Conservation (phyloP, 2,113 vertebrate species). For the Pachypanchax playfairii region DNA sequence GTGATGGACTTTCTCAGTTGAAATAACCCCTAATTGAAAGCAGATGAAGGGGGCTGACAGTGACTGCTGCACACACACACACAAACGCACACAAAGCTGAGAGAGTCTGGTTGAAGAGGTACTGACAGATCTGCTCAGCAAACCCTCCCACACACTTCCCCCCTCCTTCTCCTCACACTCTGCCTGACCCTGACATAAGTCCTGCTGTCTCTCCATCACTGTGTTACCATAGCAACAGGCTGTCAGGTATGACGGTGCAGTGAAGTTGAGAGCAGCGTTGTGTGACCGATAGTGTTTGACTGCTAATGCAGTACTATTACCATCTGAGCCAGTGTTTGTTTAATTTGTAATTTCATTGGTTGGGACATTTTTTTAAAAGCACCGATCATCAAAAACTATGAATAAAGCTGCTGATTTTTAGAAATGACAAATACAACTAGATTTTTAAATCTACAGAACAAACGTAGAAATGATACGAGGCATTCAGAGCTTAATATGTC, state of each 20-base stretch:
- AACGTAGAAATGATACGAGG: no score
- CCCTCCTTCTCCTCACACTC: conserved; percentile 66
- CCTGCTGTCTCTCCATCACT: conserved; percentile 68
- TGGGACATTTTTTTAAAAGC: no score
- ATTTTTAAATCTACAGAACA: no score
- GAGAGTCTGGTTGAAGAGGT: conserved; percentile 54
- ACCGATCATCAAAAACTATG: no score
- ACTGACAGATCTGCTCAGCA: conserved; percentile 68
- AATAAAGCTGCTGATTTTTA: no score
- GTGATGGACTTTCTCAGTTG: conserved; percentile 41
- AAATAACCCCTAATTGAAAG: conserved; percentile 66
- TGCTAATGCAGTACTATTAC: neutral
- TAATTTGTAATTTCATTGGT: no score
- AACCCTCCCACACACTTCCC: conserved; percentile 34
- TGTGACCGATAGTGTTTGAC: conserved; percentile 14
- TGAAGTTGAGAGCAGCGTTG: conserved; percentile 31
- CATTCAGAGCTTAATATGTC: no score
- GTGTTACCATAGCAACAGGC: conserved; percentile 61
- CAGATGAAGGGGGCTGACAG: conserved; percentile 51
- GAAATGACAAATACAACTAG: no score
- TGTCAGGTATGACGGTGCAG: conserved; percentile 34
- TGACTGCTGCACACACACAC: conserved; percentile 16
- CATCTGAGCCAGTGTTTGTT: neutral
- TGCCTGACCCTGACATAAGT: conserved; percentile 70
- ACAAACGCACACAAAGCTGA: conserved; percentile 18